Evolutionary conservation across 2,797 vertebrate genomes (phyloP), one percentile per base, ranked within the genome.

Genomic region (Centroberyx gerrardi): DNA sequence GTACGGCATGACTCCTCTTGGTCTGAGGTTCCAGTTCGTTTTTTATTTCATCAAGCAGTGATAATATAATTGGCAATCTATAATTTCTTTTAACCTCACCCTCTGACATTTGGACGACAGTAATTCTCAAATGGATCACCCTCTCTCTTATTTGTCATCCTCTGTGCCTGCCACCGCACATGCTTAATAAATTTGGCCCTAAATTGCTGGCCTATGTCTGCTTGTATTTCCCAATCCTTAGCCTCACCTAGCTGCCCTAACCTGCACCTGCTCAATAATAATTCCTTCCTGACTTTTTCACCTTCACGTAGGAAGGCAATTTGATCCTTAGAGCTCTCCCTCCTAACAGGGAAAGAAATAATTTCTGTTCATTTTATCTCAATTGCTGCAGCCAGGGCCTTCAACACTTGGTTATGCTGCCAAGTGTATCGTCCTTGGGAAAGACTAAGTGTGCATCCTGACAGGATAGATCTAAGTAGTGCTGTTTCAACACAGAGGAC

Each of bases 221-320:
- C 36, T 68, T 22, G 6, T 17, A 8, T 48, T 62, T 63, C 46
- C 22, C 27, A 66, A 31, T 36, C 72, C 64, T 53, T 59, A 33
- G 31, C 70, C 36, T 36, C 36, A 40, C 38, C 8, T 8, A 61
- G 66, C 58, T 70, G 49, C 62, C 17, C 49, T 44, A 18, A 74
- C 74, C 70, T 55, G 60, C 46, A 12, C 0, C 5, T 42, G 18
- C 66, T 81, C 72, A 46, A 46, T 75, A 72, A 62, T 49, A 0
- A 0, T 22, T 64, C 13, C 1, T 40, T 73, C 31, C 8, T 9
- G 62, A 52, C 59, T 27, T 64, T 70, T 62, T 38, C 58, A 68
- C 40, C 49, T 53, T 66, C n/a, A 36, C 62, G 58, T n/a, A 22
- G 31, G 36, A 62, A 7, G 18, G 4, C 8, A 66, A 46, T 48